Evolutionary conservation across 2,797 vertebrate species (phyloP), one percentile per base, ranked within the genome.

Genomic region (Hafferia zeledoni): DNA sequence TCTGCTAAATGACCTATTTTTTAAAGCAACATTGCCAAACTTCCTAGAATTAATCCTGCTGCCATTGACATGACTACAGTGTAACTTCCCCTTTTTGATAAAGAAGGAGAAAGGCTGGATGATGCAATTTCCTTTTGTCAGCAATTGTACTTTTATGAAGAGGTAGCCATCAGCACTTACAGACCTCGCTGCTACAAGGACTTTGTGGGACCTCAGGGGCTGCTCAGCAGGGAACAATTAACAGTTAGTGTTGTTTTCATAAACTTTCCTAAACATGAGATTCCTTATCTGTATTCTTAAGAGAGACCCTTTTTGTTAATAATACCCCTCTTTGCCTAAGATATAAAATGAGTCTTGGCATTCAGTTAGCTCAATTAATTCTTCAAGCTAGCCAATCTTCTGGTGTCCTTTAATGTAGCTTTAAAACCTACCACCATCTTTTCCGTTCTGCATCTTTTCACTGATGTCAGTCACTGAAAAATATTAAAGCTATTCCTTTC

Each of bases 41-140:
- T 84, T 93, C 77, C 83, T 87, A 72, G 49, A 82, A 92, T 90
- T 43, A 90, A 63, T 85, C 56, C 86, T 87, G 19, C 31, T 74
- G 25, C 75, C 60, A 63, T 57, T 90, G 60, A 65, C 14, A 71
- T 44, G 55, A 59, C 63, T 72, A 30, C n/a, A 67, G 31, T 37
- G 46, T n/a, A 89, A 65, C 37, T 90, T 90, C 77, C 86, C 9
- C 27, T 49, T 79, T 86, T 85, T 63, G 23, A 70, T 61, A 56
- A 86, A 87, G 68, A 76, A 81, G 47, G 70, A 69, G 75, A 91
- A 84, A 79, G n/a, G 27, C 49, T 84, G 64, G 60, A 53, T 90
- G 86, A 83, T 77, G 81, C 71, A 70, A 83, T 83, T 90, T 95
- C 94, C 83, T 92, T 84, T 70, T 83, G 63, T 80, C 52, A 63